These are phyloP conservation scores for Rhadinocentrus ornatus DNA, from an alignment of 2,797 vertebrate species.

Conservation along the genomic window DNA sequence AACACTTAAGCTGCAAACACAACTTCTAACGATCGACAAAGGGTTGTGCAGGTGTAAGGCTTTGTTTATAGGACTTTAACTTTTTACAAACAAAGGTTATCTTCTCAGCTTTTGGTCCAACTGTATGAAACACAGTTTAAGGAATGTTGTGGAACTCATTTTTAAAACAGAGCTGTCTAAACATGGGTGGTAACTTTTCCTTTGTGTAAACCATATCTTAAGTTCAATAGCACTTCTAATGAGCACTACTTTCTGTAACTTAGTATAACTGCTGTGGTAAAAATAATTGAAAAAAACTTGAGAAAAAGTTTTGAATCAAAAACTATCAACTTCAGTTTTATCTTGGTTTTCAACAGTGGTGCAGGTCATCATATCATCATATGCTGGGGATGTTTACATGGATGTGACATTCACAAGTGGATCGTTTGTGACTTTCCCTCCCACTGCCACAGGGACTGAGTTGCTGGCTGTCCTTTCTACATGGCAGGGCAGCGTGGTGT, in stretches of 20 bases:
- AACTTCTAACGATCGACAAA: constrained; percentile 31
- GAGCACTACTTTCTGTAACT: not conserved
- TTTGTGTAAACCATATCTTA: constrained; percentile 9
- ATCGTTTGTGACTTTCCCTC: constrained; percentile 56
- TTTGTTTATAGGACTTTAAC: constrained; percentile 34
- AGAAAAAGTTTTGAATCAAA: constrained; percentile 9
- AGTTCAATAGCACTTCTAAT: not conserved
- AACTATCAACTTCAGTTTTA: not conserved
- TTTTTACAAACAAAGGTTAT: constrained; percentile 31
- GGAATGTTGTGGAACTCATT: not conserved
- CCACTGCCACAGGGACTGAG: constrained; percentile 38
- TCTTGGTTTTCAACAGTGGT: constrained; percentile 6
- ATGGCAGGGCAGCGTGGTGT: constrained; percentile 68
- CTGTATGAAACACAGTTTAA: constrained; percentile 13
- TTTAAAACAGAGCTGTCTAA: constrained; percentile 3
- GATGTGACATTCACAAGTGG: constrained; percentile 69
- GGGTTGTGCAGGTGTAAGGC: constrained; percentile 13
- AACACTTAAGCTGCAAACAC: constrained; percentile 43
- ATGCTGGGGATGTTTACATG: constrained; percentile 51
- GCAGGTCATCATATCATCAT: constrained; percentile 8
- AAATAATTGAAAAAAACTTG: constrained; percentile 13
- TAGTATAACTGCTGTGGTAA: not conserved
- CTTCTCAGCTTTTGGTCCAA: constrained; percentile 30
- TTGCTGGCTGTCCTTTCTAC: constrained; percentile 74
- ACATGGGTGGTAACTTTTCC: constrained; percentile 1